Base-by-base conservation (phyloP, 2,113 vertebrate species). In the Amazona vittata region DNA sequence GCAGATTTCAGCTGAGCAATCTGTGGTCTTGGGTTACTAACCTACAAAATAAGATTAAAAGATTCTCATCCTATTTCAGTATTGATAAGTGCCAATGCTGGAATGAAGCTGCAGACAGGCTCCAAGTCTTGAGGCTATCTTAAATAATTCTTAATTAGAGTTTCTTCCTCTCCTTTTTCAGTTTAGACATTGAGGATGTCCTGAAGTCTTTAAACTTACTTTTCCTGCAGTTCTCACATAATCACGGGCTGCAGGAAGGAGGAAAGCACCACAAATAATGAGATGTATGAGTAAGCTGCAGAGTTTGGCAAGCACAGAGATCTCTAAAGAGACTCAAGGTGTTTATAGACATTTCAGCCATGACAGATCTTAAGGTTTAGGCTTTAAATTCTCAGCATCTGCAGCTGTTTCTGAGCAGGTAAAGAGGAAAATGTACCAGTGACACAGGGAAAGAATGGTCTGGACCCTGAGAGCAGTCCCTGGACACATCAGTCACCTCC, bases 301-400 rank as follows among this genome's bases (percentile, higher is more conserved):
- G 63, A 22, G 69, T 74, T 76, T 95, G 90, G 90, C 93, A 95
- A 44, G 85, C 60, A 7, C 55, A 26, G 60, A 3, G 24, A 9
- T 60, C 92, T 86, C 94, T 24, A 17, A 87, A 88, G 87, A 83
- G 71, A 47, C 79, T 93, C 70, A 52, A 65, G 93, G 95, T 96
- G 95, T 94, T 96, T 97, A 97, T 91, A 79, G 93, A 79, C 84
- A 65, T 79, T 93, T 91, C 75, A 73, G 29, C 74, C 57, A 18
- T 0, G 0, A 47, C 5, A 85, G 74, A 91, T 89, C 89, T 85
- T 52, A 79, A 85, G 24, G 77, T 85, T 52, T 50, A 25, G 2
- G 5, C 62, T 95, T 89, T 73, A 79, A 71, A 79, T 57, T 73
- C 76, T 71, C 80, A 50, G 60, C 63, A 67, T 59, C 65, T 57